Evolutionary conservation across 2,113 vertebrate species (phyloP), one percentile per base, ranked within the genome.

Genomic region (Melierax canorus): DNA sequence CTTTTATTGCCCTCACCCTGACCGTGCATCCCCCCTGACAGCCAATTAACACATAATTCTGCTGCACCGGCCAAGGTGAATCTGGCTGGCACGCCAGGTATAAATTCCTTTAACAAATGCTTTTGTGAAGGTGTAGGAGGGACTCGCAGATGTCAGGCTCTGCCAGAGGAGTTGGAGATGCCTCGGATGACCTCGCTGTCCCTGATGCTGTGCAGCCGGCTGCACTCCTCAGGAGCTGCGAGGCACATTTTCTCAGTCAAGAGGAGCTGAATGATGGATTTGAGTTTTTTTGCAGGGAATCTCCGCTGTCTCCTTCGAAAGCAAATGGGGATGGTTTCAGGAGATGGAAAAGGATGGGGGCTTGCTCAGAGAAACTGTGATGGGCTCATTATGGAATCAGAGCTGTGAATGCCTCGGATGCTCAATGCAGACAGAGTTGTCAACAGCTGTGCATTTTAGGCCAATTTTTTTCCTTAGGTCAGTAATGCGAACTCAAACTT

Each of bases 1-100:
- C 36, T 36, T 45, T 68, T 18, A 23, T 3, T 62, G 50, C 32
- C 67, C 5, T 0, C 39, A 9, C 29, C 56, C 41, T 63, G 62
- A 34, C 23, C 36, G 4, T 0, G 2, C 12, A 0, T 51, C 39
- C 59, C 69, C 41, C 48, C 26, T 6, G 13, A 43, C 19, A 56
- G 1, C 27, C 68, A 73, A 5, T 18, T 66, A 38, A n/a, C 2
- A 24, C 2, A 1, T 34, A 86, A 29, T 68, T 48, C 56, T 63
- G 34, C 63, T 73, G 63, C 22, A 5, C 5, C 0, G 4, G 48
- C 58, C 9, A 1, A 13, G 24, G 63, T 22, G 43, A 64, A 24
- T 4, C 81, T 85, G 68, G 59, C 46, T 67, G 27, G 12, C 48
- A 17, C 34, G 58, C 27, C 38, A 55, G 86, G 41, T 67, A 45